Conservation (phyloP, 92 coral and sea anemone genomes). For the Isaurus tuberculatus region DNA sequence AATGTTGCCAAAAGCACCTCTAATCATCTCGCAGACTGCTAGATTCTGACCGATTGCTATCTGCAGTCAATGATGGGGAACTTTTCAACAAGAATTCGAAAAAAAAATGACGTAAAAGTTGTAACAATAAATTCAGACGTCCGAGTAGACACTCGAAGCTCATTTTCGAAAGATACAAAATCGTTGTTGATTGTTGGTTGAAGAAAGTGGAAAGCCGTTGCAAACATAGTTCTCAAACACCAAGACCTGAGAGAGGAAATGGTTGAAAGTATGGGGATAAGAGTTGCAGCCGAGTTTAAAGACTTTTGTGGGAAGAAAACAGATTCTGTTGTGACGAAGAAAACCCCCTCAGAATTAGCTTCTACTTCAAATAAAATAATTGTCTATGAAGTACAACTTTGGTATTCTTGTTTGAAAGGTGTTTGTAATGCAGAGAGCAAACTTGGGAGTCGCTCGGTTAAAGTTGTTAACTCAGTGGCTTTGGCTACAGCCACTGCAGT, state of each 20-base stretch:
- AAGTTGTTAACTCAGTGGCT: no score
- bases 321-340: conserved; percentile 25
- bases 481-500: no score
- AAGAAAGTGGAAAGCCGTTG: conserved; percentile 45
- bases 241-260: conserved; percentile 20
- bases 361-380: conserved; percentile 18
- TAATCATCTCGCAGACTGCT: not conserved
- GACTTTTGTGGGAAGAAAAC: conserved; percentile 28
- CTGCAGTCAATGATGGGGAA: conserved; percentile 31
- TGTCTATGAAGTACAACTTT: no score
- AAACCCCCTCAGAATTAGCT: conserved; percentile 20
- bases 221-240: conserved; percentile 33
- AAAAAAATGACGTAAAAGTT: conserved; percentile 26
- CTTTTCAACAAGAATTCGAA: conserved; percentile 10
- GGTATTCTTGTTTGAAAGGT: no score
- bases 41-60: not conserved
- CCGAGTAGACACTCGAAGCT: conserved; percentile 7
- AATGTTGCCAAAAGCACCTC: not conserved
- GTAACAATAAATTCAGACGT: conserved; percentile 8
- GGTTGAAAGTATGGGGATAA: conserved; percentile 20
- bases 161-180: conserved; percentile 28
- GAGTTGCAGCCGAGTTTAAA: conserved; percentile 31
- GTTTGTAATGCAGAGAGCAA: no score
- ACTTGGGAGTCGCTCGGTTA: no score
- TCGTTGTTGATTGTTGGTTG: not conserved